Percentiles rank a stretch among this genome's conserved stretches.
Evolutionary conservation across 1,140 invertebrate species (phyloP).

Genomic region (Steinernema khuongi): DNA sequence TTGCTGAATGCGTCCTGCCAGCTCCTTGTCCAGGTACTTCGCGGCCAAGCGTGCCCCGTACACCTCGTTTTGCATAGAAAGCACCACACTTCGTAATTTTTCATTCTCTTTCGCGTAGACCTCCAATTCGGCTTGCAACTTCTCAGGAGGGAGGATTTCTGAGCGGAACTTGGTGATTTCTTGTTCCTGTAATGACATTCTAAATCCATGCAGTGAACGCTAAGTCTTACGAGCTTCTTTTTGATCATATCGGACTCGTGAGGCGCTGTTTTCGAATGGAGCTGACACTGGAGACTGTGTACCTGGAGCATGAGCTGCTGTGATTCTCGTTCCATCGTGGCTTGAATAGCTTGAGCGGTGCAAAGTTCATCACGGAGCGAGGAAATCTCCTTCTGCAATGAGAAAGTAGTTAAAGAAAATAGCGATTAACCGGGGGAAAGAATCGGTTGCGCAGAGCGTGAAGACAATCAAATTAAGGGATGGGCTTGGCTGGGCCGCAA

Average conservation of each 20-base stretch:
- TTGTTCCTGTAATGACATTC: conserved; percentile 57
- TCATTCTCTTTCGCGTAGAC: conserved; percentile 70
- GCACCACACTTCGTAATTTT: conserved; percentile 68
- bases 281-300: conserved; percentile 53
- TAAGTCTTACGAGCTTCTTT: conserved; percentile 62
- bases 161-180: conserved; percentile 61
- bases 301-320: conserved; percentile 66
- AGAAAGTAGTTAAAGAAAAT: neutral
- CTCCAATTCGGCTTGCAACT: conserved; percentile 67
- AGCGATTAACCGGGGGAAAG: neutral
- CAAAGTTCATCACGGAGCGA: conserved; percentile 31
- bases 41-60: conserved; percentile 76
- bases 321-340: conserved; percentile 65
- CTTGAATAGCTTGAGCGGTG: conserved; percentile 35
- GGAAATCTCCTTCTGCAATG: conserved; percentile 33
- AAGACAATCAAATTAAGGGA: conserved; percentile 3
- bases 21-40: conserved; percentile 78
- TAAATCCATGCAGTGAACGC: conserved; percentile 1
- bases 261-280: conserved; percentile 55
- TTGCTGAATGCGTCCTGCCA: conserved; percentile 79
- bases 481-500: neutral
- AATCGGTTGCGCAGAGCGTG: neutral
- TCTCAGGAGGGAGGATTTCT: conserved; percentile 58
- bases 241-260: conserved; percentile 64
- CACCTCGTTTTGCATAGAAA: conserved; percentile 72